phyloP scores from a whole-genome alignment of 2,113 vertebrate species.

The Rhynchomys soricoides region DNA sequence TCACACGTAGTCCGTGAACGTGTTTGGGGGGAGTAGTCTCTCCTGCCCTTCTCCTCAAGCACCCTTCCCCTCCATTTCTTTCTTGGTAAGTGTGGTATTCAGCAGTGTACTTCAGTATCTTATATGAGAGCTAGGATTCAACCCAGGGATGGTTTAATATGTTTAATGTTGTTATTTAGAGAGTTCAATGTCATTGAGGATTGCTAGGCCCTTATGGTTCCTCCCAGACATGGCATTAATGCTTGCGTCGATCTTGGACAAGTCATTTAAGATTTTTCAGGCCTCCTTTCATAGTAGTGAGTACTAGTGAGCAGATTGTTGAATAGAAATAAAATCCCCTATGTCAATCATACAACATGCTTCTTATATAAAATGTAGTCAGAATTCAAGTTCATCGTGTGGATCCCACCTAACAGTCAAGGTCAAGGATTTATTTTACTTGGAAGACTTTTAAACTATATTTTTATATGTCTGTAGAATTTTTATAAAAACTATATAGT shows the following conservation, averaged over 20 bases:
- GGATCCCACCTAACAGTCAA: neutral
- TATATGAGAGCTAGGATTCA: conserved; percentile 37
- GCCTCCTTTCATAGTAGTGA: neutral
- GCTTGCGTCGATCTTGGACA: neutral
- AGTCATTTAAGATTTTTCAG: conserved; percentile 32
- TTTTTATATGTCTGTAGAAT: conserved; percentile 34
- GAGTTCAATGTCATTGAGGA: neutral
- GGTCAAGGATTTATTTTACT: conserved; percentile 30
- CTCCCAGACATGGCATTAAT: neutral
- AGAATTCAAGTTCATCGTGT: conserved; percentile 43
- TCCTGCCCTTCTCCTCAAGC: neutral
- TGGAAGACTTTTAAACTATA: conserved; percentile 1
- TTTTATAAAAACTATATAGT: neutral
- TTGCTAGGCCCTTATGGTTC: neutral
- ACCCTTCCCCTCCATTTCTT: neutral
- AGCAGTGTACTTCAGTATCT: conserved; percentile 26
- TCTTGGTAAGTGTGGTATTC: neutral
- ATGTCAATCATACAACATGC: neutral
- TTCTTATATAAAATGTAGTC: conserved; percentile 45
- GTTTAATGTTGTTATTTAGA: neutral
- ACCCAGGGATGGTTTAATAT: neutral
- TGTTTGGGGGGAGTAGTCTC: neutral
- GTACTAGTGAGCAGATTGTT: conserved; percentile 40
- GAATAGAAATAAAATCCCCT: neutral
- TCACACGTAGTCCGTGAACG: conserved; percentile 71